Evolutionary conservation across 2,888 invertebrate genomes (phyloP), one percentile per base, ranked within the genome.

Genomic region (Phasia obesa): DNA sequence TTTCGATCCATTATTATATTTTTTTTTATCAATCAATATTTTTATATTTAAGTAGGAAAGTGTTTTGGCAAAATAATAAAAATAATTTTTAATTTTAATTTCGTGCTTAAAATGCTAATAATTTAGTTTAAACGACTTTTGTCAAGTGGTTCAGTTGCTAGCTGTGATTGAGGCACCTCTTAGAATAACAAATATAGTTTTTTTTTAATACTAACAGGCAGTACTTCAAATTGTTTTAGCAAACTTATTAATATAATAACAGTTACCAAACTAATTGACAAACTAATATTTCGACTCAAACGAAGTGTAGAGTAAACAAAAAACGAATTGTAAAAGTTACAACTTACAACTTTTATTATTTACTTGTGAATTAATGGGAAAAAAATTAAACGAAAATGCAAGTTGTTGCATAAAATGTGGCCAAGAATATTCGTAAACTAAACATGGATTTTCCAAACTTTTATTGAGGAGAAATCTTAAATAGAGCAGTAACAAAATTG

Each of bases 341-440:
- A n/a, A n/a, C n/a, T n/a, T n/a, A n/a, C n/a, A n/a, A 55, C 5
- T 76, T 69, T 44, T 60, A 60, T 51, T 77, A 62, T 77, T 69
- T 60, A 60, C 69, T 53, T 53, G 44, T 17, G 31, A 35, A 51
- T 44, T 21, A 62, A 73, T 53, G 25, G 13, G 0, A 51, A n/a
- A 21, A 4, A 27, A 19, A 21, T 21, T 15, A 35, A 23, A 35
- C 23, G 25, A 59, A 59, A 67, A 11, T 15, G 31, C 23, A 31
- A 17, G 21, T 64, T 23, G 7, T 47, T 23, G 2, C 5, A 17
- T 17, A 23, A 35, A 47, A 25, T 27, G 35, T 65, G n/a, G 19
- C 4, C 47, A 65, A 75, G 65, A 65, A 59, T 59, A 49, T 27
- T 19, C 19, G 2, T 31, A 31, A 17, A 38, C 35, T 13, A 75